These are phyloP conservation scores for Tenthredo livida DNA, from an alignment of 2,888 invertebrate genomes.

Conservation along the genomic window DNA sequence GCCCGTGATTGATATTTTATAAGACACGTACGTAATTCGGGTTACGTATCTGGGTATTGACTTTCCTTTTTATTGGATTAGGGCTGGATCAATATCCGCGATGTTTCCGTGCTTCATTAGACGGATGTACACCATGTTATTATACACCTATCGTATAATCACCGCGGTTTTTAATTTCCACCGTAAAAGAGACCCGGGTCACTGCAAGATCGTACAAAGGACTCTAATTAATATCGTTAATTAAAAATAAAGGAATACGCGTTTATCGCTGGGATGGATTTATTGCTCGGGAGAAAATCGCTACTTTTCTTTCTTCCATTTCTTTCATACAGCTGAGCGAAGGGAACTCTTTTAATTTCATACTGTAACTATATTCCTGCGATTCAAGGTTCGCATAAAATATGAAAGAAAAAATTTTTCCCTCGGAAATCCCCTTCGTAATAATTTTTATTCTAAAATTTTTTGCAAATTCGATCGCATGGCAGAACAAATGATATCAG, in stretches of 20 bases:
- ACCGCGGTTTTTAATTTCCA: not conserved
- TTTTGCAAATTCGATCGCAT: not conserved
- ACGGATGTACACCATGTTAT: not conserved
- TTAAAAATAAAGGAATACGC: conserved; percentile 5
- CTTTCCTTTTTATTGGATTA: not conserved
- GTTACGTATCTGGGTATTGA: not conserved
- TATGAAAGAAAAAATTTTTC: not conserved
- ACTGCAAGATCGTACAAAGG: not conserved
- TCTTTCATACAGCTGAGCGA: not conserved
- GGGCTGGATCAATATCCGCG: not conserved
- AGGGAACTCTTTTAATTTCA: not conserved
- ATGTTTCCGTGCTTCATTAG: not conserved
- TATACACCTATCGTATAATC: not conserved
- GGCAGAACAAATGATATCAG: too few relatives aligned
- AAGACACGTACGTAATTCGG: not conserved
- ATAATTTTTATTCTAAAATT: not conserved
- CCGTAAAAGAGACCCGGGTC: not conserved
- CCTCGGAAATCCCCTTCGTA: not conserved
- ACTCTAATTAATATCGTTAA: conserved; percentile 8
- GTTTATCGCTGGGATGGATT: not conserved
- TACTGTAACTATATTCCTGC: not conserved
- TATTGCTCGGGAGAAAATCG: not conserved
- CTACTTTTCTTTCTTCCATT: not conserved
- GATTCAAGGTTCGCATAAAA: not conserved
- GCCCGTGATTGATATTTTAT: not conserved